phyloP scores from a whole-genome alignment of 2,888 invertebrate species.

The Galeruca laticollis region DNA sequence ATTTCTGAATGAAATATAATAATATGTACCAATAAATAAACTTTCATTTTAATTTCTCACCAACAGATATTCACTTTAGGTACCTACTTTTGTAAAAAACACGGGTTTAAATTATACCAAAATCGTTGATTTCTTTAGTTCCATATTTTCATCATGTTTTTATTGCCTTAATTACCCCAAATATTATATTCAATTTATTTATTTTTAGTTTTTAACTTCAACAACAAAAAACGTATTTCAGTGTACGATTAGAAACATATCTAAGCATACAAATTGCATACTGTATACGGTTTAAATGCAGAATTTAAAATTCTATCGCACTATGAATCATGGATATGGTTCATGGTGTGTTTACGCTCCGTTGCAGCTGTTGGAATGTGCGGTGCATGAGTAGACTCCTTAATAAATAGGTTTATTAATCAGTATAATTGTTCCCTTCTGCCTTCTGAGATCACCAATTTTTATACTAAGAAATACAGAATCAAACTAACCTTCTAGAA shows the following conservation, averaged over 20 bases:
- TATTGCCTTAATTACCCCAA: too few relatives aligned
- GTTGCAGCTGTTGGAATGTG: conserved; percentile 20
- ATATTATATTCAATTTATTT: too few relatives aligned
- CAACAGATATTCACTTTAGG: too few relatives aligned
- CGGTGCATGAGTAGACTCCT: conserved; percentile 13
- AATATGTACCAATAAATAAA: too few relatives aligned
- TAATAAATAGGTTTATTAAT: conserved; percentile 13
- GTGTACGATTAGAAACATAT: background rate
- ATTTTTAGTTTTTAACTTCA: too few relatives aligned
- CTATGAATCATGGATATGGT: conserved; percentile 6
- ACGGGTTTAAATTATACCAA: too few relatives aligned
- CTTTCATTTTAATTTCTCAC: too few relatives aligned
- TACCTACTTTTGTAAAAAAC: too few relatives aligned
- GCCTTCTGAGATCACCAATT: conserved; percentile 1
- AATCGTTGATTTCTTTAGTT: too few relatives aligned
- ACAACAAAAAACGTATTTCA: too few relatives aligned
- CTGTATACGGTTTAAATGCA: background rate
- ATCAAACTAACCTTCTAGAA: background rate
- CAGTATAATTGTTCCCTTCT: conserved; percentile 8
- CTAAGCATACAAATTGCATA: background rate
- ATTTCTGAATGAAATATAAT: too few relatives aligned
- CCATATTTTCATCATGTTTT: too few relatives aligned
- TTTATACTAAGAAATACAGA: background rate
- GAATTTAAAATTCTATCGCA: conserved; percentile 8
- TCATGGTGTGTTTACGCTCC: conserved; percentile 12